Evolutionary conservation across 2,888 invertebrate genomes (phyloP), one percentile per base, ranked within the genome.

Genomic region (Plutella xylostella): DNA sequence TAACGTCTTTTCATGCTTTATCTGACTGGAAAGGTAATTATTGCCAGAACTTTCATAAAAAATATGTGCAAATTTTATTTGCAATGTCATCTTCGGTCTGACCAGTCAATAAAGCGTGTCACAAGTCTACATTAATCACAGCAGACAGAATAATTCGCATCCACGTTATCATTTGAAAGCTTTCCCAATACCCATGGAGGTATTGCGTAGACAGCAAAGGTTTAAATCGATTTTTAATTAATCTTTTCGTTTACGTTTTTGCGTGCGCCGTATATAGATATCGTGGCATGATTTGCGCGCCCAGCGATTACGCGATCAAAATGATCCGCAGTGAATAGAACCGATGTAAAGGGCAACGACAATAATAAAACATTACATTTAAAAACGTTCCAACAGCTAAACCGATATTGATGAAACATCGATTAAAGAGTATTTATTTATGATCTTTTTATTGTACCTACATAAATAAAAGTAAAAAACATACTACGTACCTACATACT

Each of bases 191-290:
- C 21, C n/a, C 19, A 30, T 31, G 12, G 9, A 17, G 30, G 19
- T 5, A 5, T 77, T 71, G 72, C 72, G 76, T 76, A 77, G 72
- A 72, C 70, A 61, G 69, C 68, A 62, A 69, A 75, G 72, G 74
- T 72, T 68, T 68, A 65, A 72, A 78, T 78, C 63, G 76, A 78
- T 79, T 80, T 77, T 75, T 72, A 79, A 78, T 80, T 79, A 75
- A 78, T 77, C 77, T 76, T 76, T 73, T 72, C 68, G 65, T 71
- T 71, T 65, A 58, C 63, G 67, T 68, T 20, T 34, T 34, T 34
- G 17, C 37, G n/a, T n/a, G n/a, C n/a, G n/a, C n/a, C n/a, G n/a
- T n/a, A n/a, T n/a, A n/a, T n/a, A n/a, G n/a, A n/a, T n/a, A 28
- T 28, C 11, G 28, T 28, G 9, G 28, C 11, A 28, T 9, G 28